phyloP scores from a whole-genome alignment of 2,797 vertebrate species.

The Enteromius radiatus region DNA sequence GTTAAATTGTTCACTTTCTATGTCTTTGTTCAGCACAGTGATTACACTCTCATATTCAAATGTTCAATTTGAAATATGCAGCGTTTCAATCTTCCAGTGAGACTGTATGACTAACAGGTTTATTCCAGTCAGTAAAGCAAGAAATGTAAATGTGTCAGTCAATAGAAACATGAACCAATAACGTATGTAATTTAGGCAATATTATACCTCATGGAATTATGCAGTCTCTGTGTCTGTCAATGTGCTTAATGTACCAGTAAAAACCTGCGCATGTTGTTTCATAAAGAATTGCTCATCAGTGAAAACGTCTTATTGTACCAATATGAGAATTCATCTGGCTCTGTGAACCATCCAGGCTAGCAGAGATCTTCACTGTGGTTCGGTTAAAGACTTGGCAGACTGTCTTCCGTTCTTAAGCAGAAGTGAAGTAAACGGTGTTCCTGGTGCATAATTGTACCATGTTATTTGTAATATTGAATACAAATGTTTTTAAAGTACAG shows the following conservation, averaged over 20 bases:
- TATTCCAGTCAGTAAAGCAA: slow-evolving; percentile 35
- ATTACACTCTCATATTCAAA: slow-evolving; percentile 7
- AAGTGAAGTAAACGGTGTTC: slow-evolving; percentile 17
- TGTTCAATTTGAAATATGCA: slow-evolving; percentile 42
- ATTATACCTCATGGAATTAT: slow-evolving; percentile 42
- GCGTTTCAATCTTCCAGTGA: not conserved
- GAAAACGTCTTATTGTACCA: slow-evolving; percentile 6
- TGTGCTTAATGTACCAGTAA: slow-evolving; percentile 36
- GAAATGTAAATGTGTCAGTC: slow-evolving; percentile 38
- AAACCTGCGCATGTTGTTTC: slow-evolving; percentile 32
- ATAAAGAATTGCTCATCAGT: slow-evolving; percentile 31
- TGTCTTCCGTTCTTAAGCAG: slow-evolving; percentile 52
- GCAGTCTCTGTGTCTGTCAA: slow-evolving; percentile 42
- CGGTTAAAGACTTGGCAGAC: not conserved
- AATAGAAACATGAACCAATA: slow-evolving; percentile 34
- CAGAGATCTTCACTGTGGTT: slow-evolving; percentile 19
- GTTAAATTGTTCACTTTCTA: slow-evolving; percentile 47
- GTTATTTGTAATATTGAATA: slow-evolving; percentile 2
- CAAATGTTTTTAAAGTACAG: slow-evolving; percentile 9
- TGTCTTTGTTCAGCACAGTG: slow-evolving; percentile 24
- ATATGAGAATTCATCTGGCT: not conserved
- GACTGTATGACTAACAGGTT: slow-evolving; percentile 24
- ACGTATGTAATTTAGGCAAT: slow-evolving; percentile 37
- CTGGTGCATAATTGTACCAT: slow-evolving; percentile 32
- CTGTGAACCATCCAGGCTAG: not conserved